Evolutionary conservation across 1,140 invertebrate genomes (phyloP).

Genomic region (Pseudomyrmex pallidus): DNA sequence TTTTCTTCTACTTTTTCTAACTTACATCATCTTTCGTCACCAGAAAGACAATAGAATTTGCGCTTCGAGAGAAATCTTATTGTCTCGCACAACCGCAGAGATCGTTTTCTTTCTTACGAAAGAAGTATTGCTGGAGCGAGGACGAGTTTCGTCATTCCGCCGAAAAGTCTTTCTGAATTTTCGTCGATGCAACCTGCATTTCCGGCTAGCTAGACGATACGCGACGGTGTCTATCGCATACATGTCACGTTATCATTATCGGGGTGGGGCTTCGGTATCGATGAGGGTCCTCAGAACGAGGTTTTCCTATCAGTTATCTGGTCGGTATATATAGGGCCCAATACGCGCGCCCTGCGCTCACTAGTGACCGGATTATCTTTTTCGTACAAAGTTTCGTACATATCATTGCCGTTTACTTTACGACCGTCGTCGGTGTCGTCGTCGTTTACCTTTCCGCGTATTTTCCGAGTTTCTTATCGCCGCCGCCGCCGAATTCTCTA

Average conservation of each 20-base stretch:
- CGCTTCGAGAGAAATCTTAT: not conserved
- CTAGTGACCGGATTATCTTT: constrained; percentile 78
- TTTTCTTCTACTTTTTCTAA: not conserved
- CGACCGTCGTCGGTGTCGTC: not conserved
- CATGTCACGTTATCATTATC: constrained; percentile 80
- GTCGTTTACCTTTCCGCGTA: constrained; percentile 5
- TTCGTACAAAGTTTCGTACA: constrained; percentile 39
- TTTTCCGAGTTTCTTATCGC: constrained; percentile 39
- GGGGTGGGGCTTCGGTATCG: constrained; percentile 82
- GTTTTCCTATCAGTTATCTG: constrained; percentile 81
- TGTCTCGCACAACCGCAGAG: not conserved
- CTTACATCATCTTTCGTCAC: not conserved
- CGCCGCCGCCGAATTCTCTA: not conserved
- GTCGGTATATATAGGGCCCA: constrained; percentile 82
- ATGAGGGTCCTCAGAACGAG: constrained; percentile 78
- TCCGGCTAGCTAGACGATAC: not conserved
- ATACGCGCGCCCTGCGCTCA: constrained; percentile 70
- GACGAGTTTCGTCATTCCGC: not conserved
- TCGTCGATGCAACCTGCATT: constrained; percentile 7
- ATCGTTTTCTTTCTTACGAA: too few relatives aligned
- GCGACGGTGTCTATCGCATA: constrained; percentile 72
- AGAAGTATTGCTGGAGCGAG: too few relatives aligned
- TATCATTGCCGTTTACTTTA: too few relatives aligned
- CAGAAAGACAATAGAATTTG: not conserved
- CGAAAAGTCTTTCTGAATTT: not conserved